Evolutionary conservation across 2,797 vertebrate genomes (phyloP).

Genomic region (Eptatretus atami): DNA sequence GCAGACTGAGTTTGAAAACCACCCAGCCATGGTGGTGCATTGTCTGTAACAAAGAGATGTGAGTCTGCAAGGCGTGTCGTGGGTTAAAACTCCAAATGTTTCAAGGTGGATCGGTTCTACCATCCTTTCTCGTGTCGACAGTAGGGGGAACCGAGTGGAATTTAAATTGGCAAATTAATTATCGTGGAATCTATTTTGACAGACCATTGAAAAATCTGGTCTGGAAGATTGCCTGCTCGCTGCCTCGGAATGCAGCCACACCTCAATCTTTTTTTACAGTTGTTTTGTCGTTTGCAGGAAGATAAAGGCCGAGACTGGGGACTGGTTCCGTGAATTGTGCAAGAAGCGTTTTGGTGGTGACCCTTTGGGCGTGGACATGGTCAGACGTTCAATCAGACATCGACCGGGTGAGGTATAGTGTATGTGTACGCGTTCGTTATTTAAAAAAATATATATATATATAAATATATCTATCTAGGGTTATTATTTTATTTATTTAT

Average conservation of each 20-base stretch:
- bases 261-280: background rate
- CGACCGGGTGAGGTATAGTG: background rate
- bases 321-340: background rate
- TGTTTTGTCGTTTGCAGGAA: background rate
- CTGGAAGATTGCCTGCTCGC: too few relatives aligned
- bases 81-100: background rate
- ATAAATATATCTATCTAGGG: too few relatives aligned
- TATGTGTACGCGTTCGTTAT: too few relatives aligned
- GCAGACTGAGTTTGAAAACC: background rate
- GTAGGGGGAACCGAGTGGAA: too few relatives aligned
- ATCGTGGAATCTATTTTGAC: too few relatives aligned
- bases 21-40: background rate
- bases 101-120: too few relatives aligned
- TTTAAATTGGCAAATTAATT: too few relatives aligned
- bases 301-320: conserved; percentile 1
- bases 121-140: too few relatives aligned
- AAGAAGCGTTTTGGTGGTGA: background rate
- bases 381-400: background rate
- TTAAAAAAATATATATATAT: too few relatives aligned
- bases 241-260: too few relatives aligned
- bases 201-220: too few relatives aligned
- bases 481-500: too few relatives aligned
- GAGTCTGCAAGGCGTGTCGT: background rate
- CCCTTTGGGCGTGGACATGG: background rate
- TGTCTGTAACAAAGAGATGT: background rate